Evolutionary conservation across 2,113 vertebrate genomes (phyloP).

Genomic region (Chlorocebus sabaeus): DNA sequence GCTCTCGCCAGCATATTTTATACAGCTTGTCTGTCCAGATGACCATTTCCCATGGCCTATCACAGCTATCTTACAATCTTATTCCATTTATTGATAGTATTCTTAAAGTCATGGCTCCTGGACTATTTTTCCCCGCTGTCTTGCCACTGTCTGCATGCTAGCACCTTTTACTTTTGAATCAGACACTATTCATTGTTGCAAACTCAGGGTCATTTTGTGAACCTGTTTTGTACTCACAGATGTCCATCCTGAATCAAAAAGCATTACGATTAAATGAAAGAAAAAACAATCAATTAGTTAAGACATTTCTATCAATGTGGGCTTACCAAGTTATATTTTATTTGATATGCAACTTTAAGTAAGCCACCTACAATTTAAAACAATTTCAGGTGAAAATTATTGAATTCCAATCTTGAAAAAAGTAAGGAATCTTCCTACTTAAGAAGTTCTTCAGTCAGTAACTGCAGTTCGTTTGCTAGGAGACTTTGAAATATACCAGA

Average conservation of each 20-base stretch:
- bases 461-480: slow-evolving; percentile 78
- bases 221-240: neutral
- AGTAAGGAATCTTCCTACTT: slow-evolving; percentile 71
- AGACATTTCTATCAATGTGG: neutral
- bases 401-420: slow-evolving; percentile 78
- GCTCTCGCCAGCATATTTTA: neutral
- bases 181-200: neutral
- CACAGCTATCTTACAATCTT: neutral
- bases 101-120: neutral
- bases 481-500: slow-evolving; percentile 86
- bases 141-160: neutral
- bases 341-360: neutral
- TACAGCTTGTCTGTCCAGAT: neutral
- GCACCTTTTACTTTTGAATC: neutral
- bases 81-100: neutral
- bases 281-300: neutral
- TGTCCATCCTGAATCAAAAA: neutral
- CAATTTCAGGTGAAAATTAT: slow-evolving; percentile 68
- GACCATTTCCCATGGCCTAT: neutral
- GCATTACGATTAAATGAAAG: neutral
- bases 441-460: slow-evolving; percentile 73
- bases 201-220: slow-evolving; percentile 30
- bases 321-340: neutral
- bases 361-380: slow-evolving; percentile 56
- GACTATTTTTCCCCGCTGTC: neutral